A percentile compares a stretch with the other conserved stretches of the same genome.
These are phyloP conservation scores for Paradisaea rubra DNA, from an alignment of 2,113 vertebrate species.

Conservation along the genomic window DNA sequence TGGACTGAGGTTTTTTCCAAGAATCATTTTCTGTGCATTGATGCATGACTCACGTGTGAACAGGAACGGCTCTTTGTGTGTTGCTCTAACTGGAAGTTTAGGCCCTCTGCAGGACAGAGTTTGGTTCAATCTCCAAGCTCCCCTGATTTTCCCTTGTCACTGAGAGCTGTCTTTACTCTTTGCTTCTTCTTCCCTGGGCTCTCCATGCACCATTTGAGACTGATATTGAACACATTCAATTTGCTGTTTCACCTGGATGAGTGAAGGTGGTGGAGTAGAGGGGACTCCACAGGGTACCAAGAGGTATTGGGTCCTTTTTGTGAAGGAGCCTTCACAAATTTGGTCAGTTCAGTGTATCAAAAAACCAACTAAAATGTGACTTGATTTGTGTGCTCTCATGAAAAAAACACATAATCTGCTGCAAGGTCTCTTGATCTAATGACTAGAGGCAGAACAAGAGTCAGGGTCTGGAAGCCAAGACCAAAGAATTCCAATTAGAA, in stretches of 20 bases:
- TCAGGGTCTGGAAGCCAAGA: background rate
- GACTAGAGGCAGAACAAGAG: background rate
- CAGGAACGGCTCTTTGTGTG: background rate
- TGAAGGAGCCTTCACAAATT: background rate
- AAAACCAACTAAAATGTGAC: background rate
- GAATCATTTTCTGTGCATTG: background rate
- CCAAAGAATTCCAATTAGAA: conserved; percentile 4
- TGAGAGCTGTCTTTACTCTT: background rate
- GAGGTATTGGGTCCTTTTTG: background rate
- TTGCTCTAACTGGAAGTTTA: background rate
- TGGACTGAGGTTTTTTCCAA: background rate
- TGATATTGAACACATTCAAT: accelerated
- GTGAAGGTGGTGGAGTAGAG: background rate
- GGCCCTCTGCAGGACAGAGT: background rate
- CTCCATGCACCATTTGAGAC: background rate
- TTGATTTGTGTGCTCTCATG: background rate
- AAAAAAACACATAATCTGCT: background rate
- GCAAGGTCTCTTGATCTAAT: background rate
- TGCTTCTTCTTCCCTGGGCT: background rate
- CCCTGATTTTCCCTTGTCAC: background rate
- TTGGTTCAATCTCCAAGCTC: background rate
- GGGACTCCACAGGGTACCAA: background rate
- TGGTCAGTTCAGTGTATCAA: background rate
- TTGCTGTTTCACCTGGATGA: background rate
- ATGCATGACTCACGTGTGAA: background rate